phyloP scores from a whole-genome alignment of 1,140 invertebrate genomes.

The Brachionus asplanchnoidis region DNA sequence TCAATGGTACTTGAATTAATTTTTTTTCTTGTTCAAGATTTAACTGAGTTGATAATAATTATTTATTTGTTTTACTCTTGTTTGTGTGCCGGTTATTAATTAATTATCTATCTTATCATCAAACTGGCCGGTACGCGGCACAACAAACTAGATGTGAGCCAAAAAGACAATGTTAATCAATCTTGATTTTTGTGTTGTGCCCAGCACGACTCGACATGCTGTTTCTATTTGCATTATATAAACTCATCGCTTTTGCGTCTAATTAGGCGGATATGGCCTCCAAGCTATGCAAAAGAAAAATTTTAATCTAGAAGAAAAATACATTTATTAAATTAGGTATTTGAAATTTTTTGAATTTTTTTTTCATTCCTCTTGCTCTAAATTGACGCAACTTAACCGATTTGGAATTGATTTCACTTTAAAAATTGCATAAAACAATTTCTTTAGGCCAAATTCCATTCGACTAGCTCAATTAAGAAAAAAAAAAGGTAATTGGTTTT shows the following conservation, averaged over 20 bases:
- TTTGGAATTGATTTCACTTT: slow-evolving; percentile 15
- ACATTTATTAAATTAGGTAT: background rate
- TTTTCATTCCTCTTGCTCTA: background rate
- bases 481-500: background rate
- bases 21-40: background rate
- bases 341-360: slow-evolving; percentile 15
- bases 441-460: background rate
- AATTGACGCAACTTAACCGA: slow-evolving; percentile 1
- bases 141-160: background rate
- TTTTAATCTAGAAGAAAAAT: background rate
- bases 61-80: background rate
- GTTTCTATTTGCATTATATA: background rate
- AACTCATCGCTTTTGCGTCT: background rate
- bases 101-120: slow-evolving; percentile 18
- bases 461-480: slow-evolving; percentile 5
- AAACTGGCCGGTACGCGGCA: background rate
- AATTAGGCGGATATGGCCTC: background rate
- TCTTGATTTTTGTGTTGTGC: background rate
- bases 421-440: slow-evolving; percentile 4
- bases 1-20: background rate
- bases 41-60: slow-evolving; percentile 22
- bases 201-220: background rate
- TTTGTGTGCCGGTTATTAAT: slow-evolving; percentile 14
- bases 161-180: slow-evolving; percentile 9
- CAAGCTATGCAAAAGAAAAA: background rate